Evolutionary conservation across 1,140 invertebrate genomes (phyloP).

Genomic region (Hylaeus anthracinus): DNA sequence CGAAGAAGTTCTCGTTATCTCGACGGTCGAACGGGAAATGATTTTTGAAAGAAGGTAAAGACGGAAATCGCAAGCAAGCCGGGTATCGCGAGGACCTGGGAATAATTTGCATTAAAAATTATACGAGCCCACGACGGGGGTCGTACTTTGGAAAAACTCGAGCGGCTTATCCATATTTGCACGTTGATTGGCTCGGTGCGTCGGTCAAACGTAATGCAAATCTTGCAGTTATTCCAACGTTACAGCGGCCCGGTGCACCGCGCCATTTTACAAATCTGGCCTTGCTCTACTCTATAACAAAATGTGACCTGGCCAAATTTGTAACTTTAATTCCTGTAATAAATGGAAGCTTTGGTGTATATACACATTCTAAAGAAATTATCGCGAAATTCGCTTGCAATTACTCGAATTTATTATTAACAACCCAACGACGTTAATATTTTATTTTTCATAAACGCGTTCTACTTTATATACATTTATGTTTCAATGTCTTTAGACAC

Average conservation of each 20-base stretch:
- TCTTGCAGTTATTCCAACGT: constrained; percentile 20
- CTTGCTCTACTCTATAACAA: too few species aligned
- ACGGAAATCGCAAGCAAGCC: background rate
- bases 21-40: background rate
- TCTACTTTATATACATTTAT: too few species aligned
- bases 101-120: constrained; percentile 7
- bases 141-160: constrained; percentile 21
- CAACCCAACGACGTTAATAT: too few species aligned
- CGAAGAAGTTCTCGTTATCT: background rate
- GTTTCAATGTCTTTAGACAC: too few species aligned
- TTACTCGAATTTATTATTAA: too few species aligned
- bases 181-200: constrained; percentile 56
- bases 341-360: too few species aligned
- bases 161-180: constrained; percentile 51
- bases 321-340: too few species aligned
- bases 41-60: background rate
- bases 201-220: constrained; percentile 53
- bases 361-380: too few species aligned
- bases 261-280: too few species aligned
- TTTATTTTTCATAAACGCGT: too few species aligned
- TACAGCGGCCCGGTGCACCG: background rate
- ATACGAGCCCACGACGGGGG: background rate
- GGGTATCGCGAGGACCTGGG: background rate
- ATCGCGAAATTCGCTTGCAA: too few species aligned
- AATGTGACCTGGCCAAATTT: too few species aligned